Evolutionary conservation across 2,797 vertebrate genomes (phyloP), one percentile per base, ranked within the genome.

Genomic region (Sebastolobus altivelis): DNA sequence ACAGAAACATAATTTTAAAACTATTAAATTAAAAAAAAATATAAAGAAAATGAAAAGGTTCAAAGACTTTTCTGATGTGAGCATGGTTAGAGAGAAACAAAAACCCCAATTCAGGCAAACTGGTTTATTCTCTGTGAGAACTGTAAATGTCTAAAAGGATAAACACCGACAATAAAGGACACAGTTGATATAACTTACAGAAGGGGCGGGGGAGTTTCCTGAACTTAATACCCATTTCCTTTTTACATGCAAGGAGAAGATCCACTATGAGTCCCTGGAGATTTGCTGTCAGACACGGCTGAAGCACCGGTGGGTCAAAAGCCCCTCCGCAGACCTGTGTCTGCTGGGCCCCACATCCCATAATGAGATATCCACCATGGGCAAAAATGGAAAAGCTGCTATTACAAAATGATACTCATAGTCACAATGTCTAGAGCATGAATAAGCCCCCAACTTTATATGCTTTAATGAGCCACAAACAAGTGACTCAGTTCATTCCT

Each of bases 191-290:
- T 67, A 60, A 72, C 1, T 35, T 22, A 60, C 20, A 80, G 25
- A 13, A 27, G 38, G 31, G 52, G 54, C 29, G 58, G 20, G 46
- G 18, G 62, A 60, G 72, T 25, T 88, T 85, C 80, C 81, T 81
- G 55, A 74, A 76, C 31, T 71, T 81, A 78, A 82, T 67, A 55
- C 68, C n/a, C 58, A 69, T 81, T 87, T 85, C 58, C 73, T 75
- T 89, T 82, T 83, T 77, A 78, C 81, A 78, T 52, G 72, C 77
- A 66, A 54, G n/a, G 37, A 78, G 65, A 78, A 68, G 81, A 83
- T 75, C 77, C 69, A 49, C 62, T 37, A 58, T 13, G 69, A 35
- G 59, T 80, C 81, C 72, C 85, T 5, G 33, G 73, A 69, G 83
- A 56, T 72, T 79, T 73, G 63, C 73, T 79, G 82, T 83, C 81